Evolutionary conservation across 2,113 vertebrate species (phyloP), one percentile per base, ranked within the genome.

Genomic region (Chitala chitala): DNA sequence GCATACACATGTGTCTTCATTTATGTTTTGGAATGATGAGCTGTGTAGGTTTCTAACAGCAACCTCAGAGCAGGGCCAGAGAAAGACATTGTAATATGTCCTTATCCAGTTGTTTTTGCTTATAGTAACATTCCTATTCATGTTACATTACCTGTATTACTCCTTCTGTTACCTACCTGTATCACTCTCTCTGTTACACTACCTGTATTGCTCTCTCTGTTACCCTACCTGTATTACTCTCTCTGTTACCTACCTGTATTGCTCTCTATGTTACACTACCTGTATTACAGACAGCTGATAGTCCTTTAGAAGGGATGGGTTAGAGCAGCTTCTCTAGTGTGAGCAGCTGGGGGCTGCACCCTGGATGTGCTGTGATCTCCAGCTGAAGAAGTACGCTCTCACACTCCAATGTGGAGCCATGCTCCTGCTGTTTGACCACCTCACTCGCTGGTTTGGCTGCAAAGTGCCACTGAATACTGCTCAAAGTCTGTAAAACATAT

Each of bases 261-360:
- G 26, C 24, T 63, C 9, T 3, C 31, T 33, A 1, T 38, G n/a
- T 38, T 38, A 24, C 1, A 2, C 7, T 51, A 8, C 20, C 48
- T 51, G 2, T 20, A 51, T 48, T 48, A 9, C 46, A 48, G 46
- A n/a, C 83, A 85, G 74, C 74, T 70, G 20, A 82, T 83, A 73
- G 76, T 82, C 82, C 78, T n/a, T n/a, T 78, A 80, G 82, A 90
- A 88, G 85, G 85, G 72, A 82, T 71, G 71, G 80, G 72, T 78
- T 78, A 84, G 78, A 81, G 71, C 82, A 80, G 87, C 79, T 85
- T 77, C 81, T 36, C 86, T 90, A 90, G 88, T 88, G 80, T 78
- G 83, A 53, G 76, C 86, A 83, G 79, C 20, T 83, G n/a, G n/a
- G n/a, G 72, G 80, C 79, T 77, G 84, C 79, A 89, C 88, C 75